Conservation (phyloP, 30 jellyfish, hydroid and myxozoan species). For the Pelagia noctiluca region DNA sequence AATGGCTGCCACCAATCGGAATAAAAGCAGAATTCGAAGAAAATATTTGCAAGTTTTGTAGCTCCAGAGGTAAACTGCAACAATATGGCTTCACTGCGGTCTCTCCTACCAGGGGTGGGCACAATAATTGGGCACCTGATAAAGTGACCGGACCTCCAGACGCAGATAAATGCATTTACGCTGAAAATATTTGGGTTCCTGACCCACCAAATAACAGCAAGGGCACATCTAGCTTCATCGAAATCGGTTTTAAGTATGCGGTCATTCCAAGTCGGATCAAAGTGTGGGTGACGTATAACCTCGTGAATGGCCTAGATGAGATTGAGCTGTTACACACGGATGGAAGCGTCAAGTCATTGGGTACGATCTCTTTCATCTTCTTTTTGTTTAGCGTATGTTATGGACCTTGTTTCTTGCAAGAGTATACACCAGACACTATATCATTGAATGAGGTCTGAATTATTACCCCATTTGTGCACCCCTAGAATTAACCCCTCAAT, state of each 20-base stretch:
- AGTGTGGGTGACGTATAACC: slow-evolving; percentile 79
- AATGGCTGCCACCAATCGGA: slow-evolving; percentile 88
- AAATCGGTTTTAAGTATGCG: slow-evolving; percentile 71
- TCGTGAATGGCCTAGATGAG: slow-evolving; percentile 45
- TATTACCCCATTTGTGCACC: no score
- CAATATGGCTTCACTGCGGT: slow-evolving; percentile 71
- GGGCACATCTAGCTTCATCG: slow-evolving; percentile 30
- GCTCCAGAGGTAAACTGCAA: slow-evolving; percentile 14
- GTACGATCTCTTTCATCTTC: slow-evolving; percentile 52
- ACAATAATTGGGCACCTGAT: slow-evolving; percentile 32
- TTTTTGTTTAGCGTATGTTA: no score
- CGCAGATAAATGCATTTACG: slow-evolving; percentile 61
- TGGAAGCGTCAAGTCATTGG: slow-evolving; percentile 73
- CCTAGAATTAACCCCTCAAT: no score
- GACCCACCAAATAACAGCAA: slow-evolving; percentile 17
- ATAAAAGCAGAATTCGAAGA: slow-evolving; percentile 46
- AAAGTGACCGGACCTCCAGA: slow-evolving; percentile 94
- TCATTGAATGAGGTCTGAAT: no score
- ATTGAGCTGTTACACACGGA: slow-evolving; percentile 80
- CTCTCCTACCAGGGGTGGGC: slow-evolving; percentile 9
- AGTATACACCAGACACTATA: no score
- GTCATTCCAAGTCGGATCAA: slow-evolving; percentile 86
- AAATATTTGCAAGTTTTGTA: slow-evolving; percentile 68
- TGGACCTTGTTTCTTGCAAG: no score
- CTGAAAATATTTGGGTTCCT: slow-evolving; percentile 59